A percentile compares a stretch with the other conserved stretches of the same genome.
These are phyloP conservation scores for Operophtera brumata DNA, from an alignment of 2,888 invertebrate genomes.

Conservation along the genomic window DNA sequence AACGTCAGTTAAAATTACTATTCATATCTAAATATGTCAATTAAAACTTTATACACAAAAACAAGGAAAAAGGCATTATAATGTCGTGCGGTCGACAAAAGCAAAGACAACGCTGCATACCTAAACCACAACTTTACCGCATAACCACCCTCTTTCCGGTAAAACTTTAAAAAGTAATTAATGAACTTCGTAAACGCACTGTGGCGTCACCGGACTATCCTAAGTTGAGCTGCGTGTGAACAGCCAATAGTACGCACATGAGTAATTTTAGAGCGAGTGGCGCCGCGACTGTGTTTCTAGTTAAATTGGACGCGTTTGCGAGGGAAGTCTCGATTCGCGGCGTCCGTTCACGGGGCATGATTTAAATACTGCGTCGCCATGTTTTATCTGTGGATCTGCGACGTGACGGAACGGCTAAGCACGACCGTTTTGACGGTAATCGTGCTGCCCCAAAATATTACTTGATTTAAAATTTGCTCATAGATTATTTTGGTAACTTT, in stretches of 20 bases:
- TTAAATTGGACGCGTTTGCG: constrained; percentile 26
- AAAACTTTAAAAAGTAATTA: constrained; percentile 31
- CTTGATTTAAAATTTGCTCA: constrained; percentile 7
- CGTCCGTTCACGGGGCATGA: constrained; percentile 50
- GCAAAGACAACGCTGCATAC: constrained; percentile 13
- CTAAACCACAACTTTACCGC: constrained; percentile 14
- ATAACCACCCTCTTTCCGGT: constrained; percentile 26
- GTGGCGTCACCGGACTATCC: constrained; percentile 43
- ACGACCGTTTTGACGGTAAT: constrained; percentile 42
- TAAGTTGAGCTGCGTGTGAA: constrained; percentile 39
- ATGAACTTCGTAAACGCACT: constrained; percentile 44
- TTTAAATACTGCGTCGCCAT: constrained; percentile 68
- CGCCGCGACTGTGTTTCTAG: constrained; percentile 22
- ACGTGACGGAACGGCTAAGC: constrained; percentile 62
- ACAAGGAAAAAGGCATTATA: background rate
- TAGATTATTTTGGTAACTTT: background rate
- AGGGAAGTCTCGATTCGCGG: constrained; percentile 33
- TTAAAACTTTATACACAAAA: background rate
- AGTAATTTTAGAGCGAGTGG: constrained; percentile 15
- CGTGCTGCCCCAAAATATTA: constrained; percentile 26
- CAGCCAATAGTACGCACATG: constrained; percentile 4
- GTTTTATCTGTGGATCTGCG: constrained; percentile 69
- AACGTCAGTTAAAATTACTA: too few relatives aligned
- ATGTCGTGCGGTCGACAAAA: background rate
- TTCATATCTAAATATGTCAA: background rate